Conservation (phyloP, 2,888 invertebrate species). For the Dicyrtomina minuta region DNA sequence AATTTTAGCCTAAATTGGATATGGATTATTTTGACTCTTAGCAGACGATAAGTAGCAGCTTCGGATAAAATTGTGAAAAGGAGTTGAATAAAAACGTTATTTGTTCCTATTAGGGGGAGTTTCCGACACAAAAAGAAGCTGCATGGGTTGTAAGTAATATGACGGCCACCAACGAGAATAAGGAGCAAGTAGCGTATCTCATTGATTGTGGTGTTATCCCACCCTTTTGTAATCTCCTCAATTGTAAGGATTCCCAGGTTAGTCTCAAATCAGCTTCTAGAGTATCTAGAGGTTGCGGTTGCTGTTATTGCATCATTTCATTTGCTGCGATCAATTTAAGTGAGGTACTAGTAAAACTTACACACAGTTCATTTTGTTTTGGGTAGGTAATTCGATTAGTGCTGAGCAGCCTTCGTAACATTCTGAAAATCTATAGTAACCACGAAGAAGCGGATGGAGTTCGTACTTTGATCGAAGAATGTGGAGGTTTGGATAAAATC, state of each 20-base stretch:
- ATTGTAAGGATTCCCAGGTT: conserved; percentile 91
- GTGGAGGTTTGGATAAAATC: conserved; percentile 94
- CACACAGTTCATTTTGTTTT: too few relatives aligned
- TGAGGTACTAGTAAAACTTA: too few relatives aligned
- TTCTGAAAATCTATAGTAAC: conserved; percentile 92
- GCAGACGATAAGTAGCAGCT: too few relatives aligned
- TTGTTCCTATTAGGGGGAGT: conserved; percentile 81
- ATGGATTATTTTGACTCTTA: too few relatives aligned
- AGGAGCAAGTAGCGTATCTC: conserved; percentile 85
- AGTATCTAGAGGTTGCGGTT: too few relatives aligned
- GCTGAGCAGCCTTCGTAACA: conserved; percentile 95
- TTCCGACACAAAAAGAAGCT: conserved; percentile 99
- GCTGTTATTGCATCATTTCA: too few relatives aligned
- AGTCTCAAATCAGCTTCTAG: conserved; percentile 7
- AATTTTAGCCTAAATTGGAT: too few relatives aligned
- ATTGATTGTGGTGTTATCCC: conserved; percentile 89
- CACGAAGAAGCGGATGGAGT: conserved; percentile 69
- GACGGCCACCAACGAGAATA: conserved; percentile 93
- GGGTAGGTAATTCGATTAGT: conserved; percentile 74
- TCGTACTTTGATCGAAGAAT: conserved; percentile 93
- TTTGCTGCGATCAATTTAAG: conserved; percentile 1
- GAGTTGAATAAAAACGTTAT: too few relatives aligned
- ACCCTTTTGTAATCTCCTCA: conserved; percentile 92
- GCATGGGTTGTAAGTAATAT: conserved; percentile 99
- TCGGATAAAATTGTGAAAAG: not conserved